Evolutionary conservation across 2,888 invertebrate species (phyloP).

Genomic region (Apodemia duryi): DNA sequence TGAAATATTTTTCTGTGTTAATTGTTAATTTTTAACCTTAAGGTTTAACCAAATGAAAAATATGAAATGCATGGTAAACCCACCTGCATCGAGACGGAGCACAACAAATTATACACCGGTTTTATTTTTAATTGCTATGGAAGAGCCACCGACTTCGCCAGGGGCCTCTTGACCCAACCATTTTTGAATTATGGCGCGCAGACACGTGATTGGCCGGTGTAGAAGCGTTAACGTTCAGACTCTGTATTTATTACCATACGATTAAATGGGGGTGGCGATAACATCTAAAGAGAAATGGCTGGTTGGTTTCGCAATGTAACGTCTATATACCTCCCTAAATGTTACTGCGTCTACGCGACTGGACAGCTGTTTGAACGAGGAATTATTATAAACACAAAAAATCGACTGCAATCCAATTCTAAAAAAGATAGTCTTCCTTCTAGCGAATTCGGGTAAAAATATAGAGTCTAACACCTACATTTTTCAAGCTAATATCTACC

Average conservation of each 20-base stretch:
- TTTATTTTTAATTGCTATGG: constrained; percentile 76
- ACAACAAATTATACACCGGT: constrained; percentile 70
- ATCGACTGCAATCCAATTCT: too few species aligned
- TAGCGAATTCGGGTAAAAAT: too few species aligned
- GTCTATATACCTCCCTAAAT: constrained; percentile 24
- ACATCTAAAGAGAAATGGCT: constrained; percentile 43
- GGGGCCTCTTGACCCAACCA: constrained; percentile 58
- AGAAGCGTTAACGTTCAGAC: constrained; percentile 43
- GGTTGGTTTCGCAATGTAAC: constrained; percentile 27
- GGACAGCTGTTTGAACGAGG: neutral
- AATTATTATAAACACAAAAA: too few species aligned
- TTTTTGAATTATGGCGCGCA: constrained; percentile 71
- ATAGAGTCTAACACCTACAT: too few species aligned
- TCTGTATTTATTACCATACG: constrained; percentile 43
- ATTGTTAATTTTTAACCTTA: too few species aligned
- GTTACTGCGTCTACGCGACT: neutral
- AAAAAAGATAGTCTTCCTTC: too few species aligned
- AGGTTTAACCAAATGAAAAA: neutral
- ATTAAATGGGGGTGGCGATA: constrained; percentile 45
- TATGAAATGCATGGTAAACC: neutral
- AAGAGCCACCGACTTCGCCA: constrained; percentile 71
- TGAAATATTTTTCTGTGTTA: too few species aligned
- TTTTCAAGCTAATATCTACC: too few species aligned
- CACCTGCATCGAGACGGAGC: constrained; percentile 46
- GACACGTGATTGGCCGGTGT: constrained; percentile 67